Evolutionary conservation across 2,113 vertebrate species (phyloP), one percentile per base, ranked within the genome.

Genomic region (Sinocyclocheilus rhinocerous): DNA sequence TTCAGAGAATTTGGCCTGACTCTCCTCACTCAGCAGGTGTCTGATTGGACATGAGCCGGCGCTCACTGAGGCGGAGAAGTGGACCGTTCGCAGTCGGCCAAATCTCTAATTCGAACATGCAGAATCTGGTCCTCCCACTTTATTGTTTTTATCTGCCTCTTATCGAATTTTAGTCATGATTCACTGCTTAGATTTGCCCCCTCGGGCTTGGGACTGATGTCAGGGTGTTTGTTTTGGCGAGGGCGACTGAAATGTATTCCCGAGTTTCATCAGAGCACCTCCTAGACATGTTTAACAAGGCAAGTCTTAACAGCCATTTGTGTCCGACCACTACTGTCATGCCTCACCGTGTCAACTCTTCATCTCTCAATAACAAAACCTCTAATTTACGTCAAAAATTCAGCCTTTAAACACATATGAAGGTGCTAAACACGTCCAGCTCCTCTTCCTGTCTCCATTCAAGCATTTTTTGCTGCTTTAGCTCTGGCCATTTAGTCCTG

Each of bases 111-210:
- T 83, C 15, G 69, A 39, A 61, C 76, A 69, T 39, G 33, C 36
- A 9, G 33, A 63, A 81, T 24, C 22, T 6, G 22, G 39, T 1
- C 22, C 57, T 16, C 33, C 7, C 39, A 22, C 13, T 78, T 59
- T 36, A 39, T 84, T 76, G 65, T 29, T 52, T 81, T 79, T 26
- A 18, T 81, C 45, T 80, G 24, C 24, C 59, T 33, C 77, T 52
- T 86, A 82, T 42, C 4, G 16, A 29, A 39, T 77, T 83, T 86
- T 81, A 63, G 73, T 59, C 48, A 69, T 67, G 70, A 81, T 67
- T 81, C 52, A 48, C 3, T 67, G 45, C 75, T 84, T 79, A 72
- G 83, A 70, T 76, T 36, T 85, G 24, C 61, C 57, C n/a, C 87
- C 36, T 81, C 55, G 45, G 26, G 61, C 22, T 42, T 59, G 8